Conservation (phyloP, 2,888 invertebrate species). For the Sarcophaga variegata region DNA sequence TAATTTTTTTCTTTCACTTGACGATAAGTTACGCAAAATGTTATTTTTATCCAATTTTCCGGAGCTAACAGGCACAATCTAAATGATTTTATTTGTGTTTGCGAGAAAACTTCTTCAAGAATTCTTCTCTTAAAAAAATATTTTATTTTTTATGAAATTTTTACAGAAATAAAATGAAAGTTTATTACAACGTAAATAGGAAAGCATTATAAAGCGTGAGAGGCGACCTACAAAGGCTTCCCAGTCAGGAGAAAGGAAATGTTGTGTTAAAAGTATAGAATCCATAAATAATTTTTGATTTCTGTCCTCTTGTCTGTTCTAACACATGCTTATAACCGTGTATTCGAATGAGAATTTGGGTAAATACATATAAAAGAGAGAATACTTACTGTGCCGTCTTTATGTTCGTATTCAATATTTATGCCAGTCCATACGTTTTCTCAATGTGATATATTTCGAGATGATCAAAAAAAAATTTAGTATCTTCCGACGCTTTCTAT, state of each 20-base stretch:
- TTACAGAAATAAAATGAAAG: not conserved
- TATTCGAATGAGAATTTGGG: constrained; percentile 21
- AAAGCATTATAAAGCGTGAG: constrained; percentile 1
- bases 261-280: constrained; percentile 8
- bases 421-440: constrained; percentile 5
- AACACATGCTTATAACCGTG: constrained; percentile 16
- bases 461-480: constrained; percentile 68
- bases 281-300: constrained; percentile 51
- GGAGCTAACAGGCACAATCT: constrained; percentile 72
- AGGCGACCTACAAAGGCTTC: not conserved
- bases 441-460: constrained; percentile 23
- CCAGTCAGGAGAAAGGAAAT: not conserved
- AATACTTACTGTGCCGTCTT: not conserved
- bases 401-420: not conserved
- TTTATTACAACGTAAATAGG: not conserved
- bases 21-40: constrained; percentile 78
- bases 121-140: constrained; percentile 12
- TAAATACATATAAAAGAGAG: constrained; percentile 30
- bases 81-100: constrained; percentile 21
- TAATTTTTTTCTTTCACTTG: constrained; percentile 68
- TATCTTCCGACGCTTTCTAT: constrained; percentile 72
- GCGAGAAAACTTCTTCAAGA: not conserved
- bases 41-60: constrained; percentile 79
- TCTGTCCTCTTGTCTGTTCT: not conserved
- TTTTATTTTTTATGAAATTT: no score